phyloP scores from a whole-genome alignment of 2,888 invertebrate genomes.

The Aproaerema taeniolella region DNA sequence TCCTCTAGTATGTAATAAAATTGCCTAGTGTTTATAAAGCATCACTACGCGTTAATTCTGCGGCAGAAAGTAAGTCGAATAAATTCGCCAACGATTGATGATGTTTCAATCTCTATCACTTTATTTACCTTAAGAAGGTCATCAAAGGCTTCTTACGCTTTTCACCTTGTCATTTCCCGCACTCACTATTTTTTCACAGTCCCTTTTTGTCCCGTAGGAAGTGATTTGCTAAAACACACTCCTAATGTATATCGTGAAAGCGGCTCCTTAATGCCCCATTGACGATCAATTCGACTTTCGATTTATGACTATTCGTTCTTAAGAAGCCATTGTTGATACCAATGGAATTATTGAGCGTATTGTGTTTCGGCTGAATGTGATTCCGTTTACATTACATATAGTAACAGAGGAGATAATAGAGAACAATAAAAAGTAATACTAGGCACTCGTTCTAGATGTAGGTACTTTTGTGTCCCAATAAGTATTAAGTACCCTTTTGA shows the following conservation, averaged over 20 bases:
- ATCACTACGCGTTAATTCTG: too few species aligned
- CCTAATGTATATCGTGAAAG: slow-evolving; percentile 70
- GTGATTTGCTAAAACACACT: slow-evolving; percentile 74
- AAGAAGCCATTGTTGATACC: slow-evolving; percentile 53
- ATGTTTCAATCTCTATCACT: slow-evolving; percentile 70
- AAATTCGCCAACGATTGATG: slow-evolving; percentile 47
- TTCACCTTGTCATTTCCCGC: slow-evolving; percentile 71
- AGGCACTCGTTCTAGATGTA: neutral
- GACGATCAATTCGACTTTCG: slow-evolving; percentile 61
- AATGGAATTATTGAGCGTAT: slow-evolving; percentile 58
- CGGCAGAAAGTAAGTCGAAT: slow-evolving; percentile 39
- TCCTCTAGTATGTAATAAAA: too few species aligned
- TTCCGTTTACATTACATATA: slow-evolving; percentile 34
- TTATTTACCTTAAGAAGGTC: slow-evolving; percentile 55
- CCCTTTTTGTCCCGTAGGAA: slow-evolving; percentile 58
- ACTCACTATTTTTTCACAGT: slow-evolving; percentile 62
- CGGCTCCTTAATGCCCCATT: slow-evolving; percentile 67
- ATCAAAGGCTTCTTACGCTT: slow-evolving; percentile 54
- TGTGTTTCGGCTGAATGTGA: slow-evolving; percentile 37
- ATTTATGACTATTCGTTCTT: slow-evolving; percentile 66
- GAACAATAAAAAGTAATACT: slow-evolving; percentile 7
- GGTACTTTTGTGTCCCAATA: neutral
- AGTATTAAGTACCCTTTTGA: too few species aligned
- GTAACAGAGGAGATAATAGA: slow-evolving; percentile 5
- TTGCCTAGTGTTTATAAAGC: too few species aligned